Evolutionary conservation across 1,140 invertebrate genomes (phyloP).

Genomic region (Papilio dardanus): DNA sequence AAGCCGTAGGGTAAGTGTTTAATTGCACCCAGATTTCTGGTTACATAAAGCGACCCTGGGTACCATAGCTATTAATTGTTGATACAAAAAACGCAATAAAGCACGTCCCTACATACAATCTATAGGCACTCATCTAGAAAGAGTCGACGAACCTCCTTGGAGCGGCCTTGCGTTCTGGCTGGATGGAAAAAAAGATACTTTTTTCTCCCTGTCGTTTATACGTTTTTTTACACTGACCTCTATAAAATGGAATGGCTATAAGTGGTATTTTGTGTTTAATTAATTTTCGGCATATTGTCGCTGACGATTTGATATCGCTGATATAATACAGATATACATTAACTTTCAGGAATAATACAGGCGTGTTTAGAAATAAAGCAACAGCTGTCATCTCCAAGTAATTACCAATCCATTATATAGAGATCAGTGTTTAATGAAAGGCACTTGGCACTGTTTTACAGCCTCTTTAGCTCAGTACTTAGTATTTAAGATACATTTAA

Average conservation of each 20-base stretch:
- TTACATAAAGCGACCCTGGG: background rate
- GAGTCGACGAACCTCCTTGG: constrained; percentile 33
- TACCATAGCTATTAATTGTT: background rate
- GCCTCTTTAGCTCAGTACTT: background rate
- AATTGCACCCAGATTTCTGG: too few species aligned
- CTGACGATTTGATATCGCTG: too few species aligned
- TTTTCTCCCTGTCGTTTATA: background rate
- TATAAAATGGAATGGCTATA: too few species aligned
- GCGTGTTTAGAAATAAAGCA: too few species aligned
- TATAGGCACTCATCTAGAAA: constrained; percentile 17
- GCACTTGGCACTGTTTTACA: background rate
- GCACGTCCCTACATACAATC: constrained; percentile 8
- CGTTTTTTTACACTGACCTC: background rate
- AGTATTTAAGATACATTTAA: background rate
- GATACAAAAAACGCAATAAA: background rate
- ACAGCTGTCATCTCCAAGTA: too few species aligned
- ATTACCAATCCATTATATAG: too few species aligned
- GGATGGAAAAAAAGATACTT: constrained; percentile 13
- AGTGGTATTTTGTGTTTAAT: too few species aligned
- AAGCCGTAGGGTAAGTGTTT: too few species aligned
- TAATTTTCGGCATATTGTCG: too few species aligned
- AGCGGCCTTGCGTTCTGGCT: constrained; percentile 26
- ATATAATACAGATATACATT: too few species aligned
- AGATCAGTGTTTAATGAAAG: too few species aligned
- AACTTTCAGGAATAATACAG: too few species aligned